A percentile compares a stretch with the other conserved stretches of the same genome.
These are phyloP conservation scores for Maniola jurtina DNA, from an alignment of 1,140 invertebrate species.

Conservation along the genomic window DNA sequence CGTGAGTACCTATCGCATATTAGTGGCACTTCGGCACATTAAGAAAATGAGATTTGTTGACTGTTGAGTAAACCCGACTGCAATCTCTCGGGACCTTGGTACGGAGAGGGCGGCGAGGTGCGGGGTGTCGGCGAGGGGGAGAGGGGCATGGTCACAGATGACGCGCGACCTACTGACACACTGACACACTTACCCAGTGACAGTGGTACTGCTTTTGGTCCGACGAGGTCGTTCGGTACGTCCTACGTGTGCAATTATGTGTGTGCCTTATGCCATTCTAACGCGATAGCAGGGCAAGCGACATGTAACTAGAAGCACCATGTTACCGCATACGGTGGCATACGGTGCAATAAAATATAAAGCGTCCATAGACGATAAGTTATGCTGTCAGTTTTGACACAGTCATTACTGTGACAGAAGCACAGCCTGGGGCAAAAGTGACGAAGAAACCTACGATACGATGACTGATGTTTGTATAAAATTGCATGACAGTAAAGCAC, in stretches of 20 bases:
- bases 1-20: constrained; percentile 13
- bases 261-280: constrained; percentile 29
- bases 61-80: constrained; percentile 54
- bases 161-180: constrained; percentile 75
- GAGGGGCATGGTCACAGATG: constrained; percentile 64
- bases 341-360: neutral
- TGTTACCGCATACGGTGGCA: neutral
- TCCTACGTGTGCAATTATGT: constrained; percentile 60
- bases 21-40: constrained; percentile 32
- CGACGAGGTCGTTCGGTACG: constrained; percentile 66
- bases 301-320: neutral
- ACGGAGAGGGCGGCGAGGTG: constrained; percentile 42
- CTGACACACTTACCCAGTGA: constrained; percentile 77
- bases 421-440: too few relatives aligned
- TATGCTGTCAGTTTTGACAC: too few relatives aligned
- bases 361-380: too few relatives aligned
- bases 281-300: constrained; percentile 14
- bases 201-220: constrained; percentile 75
- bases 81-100: constrained; percentile 68
- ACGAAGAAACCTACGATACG: too few relatives aligned
- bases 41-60: constrained; percentile 48
- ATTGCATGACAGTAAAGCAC: too few relatives aligned
- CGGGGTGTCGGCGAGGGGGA: constrained; percentile 23
- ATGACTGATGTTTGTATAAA: too few relatives aligned
- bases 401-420: too few relatives aligned